Base-by-base conservation (phyloP, 2,113 vertebrate genomes). In the Amblyopsis rosae region DNA sequence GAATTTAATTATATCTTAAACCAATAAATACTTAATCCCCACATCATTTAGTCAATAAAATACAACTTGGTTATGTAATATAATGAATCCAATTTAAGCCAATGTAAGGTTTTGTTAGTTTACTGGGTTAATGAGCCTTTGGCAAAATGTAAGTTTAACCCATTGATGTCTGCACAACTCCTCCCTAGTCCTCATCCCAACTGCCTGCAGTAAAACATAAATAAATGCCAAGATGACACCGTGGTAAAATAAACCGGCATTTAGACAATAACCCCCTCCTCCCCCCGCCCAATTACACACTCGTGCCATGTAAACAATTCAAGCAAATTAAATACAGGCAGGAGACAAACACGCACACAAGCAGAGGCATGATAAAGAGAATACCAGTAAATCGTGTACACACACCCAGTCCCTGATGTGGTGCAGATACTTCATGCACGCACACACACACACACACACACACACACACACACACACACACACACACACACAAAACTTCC, bases 91-190 rank as follows among this genome's bases (percentile, higher is more conserved):
- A 26, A 26, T 26, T 26, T 26, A 33, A 45, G 72, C 69, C 81
- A 76, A 81, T 84, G 82, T 77, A 88, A 84, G 70, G 76, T 59
- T 79, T 76, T 80, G 48, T 81, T 86, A 75, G 65, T 3, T 63
- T 58, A 70, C 50, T 45, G 53, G 13, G 62, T n/a, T 17, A 79
- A 8, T 15, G 73, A 77, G 59, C 66, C 49, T 55, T 1, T 80
- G 63, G 41, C 73, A 56, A 26, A 75, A 54, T 35, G 8, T 63
- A 65, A 75, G 56, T 33, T 1, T 50, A 67, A 56, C 53, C 68
- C 58, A 70, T 26, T 75, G 76, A 53, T 59, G 56, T 26, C 26
- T 66, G 68, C 17, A 73, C 57, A 68, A 67, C 48, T 15, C 58
- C 72, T 17, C 62, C 12, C n/a, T 12, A 17, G 26, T 76, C 59